Base-by-base conservation (phyloP, 2,888 invertebrate genomes). In the Cotesia congregata region DNA sequence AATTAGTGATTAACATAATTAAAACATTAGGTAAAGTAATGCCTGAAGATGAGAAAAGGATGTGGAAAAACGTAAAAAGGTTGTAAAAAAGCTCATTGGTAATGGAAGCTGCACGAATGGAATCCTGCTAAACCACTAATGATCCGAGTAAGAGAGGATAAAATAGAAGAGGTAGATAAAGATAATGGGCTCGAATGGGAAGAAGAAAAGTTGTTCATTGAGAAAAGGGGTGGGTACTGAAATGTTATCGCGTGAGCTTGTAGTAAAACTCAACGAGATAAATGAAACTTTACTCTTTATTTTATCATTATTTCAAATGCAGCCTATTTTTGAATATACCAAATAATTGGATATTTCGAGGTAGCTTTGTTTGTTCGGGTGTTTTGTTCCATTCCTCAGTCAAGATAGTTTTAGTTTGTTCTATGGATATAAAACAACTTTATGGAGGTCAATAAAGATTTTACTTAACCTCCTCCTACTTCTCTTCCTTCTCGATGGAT, bases 1-100 rank as follows among this genome's bases (percentile, higher is more conserved):
- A 82, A 80, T 80, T 73, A 67, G 78, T 74, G 80, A 84, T 84
- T 83, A 83, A 79, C 85, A 83, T 84, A 84, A 85, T 83, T 82
- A 82, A 84, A 82, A 82, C 77, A 80, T 82, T 83, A 78, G 72
- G 69, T 72, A 65, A 69, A 67, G 77, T 73, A 79, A 78, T 78
- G 76, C 69, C 15, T 30, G 60, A 17, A 15, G 59, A 61, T 67
- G 74, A 30, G 38, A 15, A 69, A 40, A n/a, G 41, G 65, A 72
- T 61, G 71, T 68, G 79, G 74, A 71, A 70, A 72, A 67, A 30
- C 65, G 74, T 68, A 41, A 39, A 30, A 59, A 30, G 68, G 40
- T 64, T n/a, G 69, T 76, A 69, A 72, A 78, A 80, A 79, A 78
- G 77, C 77, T 74, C 64, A 75, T 76, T 74, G 80, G 76, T 82